A percentile compares a stretch with the other conserved stretches of the same genome.
phyloP scores from a whole-genome alignment of 2,888 invertebrate genomes.

The Mactromeris polynyma region DNA sequence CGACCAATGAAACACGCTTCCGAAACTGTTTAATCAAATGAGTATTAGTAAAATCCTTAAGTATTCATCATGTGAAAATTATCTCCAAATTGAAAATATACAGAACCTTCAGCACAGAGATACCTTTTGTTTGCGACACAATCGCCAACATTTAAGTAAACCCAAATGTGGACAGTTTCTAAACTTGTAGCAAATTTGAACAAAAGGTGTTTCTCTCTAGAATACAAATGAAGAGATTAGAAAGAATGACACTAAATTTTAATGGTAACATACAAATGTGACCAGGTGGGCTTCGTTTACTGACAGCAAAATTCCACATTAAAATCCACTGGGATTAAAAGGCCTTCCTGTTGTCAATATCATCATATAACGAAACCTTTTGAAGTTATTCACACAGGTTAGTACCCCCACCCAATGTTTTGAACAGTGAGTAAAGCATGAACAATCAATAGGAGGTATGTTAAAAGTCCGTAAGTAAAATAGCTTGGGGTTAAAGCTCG shows the following conservation, averaged over 20 bases:
- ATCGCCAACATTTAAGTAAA: neutral
- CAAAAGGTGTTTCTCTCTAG: slow-evolving; percentile 13
- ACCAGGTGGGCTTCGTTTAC: slow-evolving; percentile 24
- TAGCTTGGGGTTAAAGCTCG: slow-evolving; percentile 6
- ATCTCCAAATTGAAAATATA: slow-evolving; percentile 4
- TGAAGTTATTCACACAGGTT: slow-evolving; percentile 27
- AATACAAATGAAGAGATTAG: slow-evolving; percentile 44
- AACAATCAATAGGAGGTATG: neutral
- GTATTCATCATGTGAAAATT: neutral
- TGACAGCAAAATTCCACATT: slow-evolving; percentile 30
- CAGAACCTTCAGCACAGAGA: neutral
- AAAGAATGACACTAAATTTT: neutral
- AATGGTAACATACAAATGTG: slow-evolving; percentile 31
- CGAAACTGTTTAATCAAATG: too few relatives aligned
- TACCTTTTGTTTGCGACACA: neutral
- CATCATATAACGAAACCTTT: slow-evolving; percentile 29
- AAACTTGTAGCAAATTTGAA: neutral
- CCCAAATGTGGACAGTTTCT: slow-evolving; percentile 14
- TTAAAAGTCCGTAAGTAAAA: slow-evolving; percentile 15
- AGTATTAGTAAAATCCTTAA: neutral
- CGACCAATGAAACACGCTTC: neutral
- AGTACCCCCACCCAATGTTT: neutral
- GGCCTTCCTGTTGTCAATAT: slow-evolving; percentile 36
- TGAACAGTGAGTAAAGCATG: neutral
- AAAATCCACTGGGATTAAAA: slow-evolving; percentile 35